phyloP scores from a whole-genome alignment of 2,888 invertebrate genomes.

The Mechanitis mazaeus region DNA sequence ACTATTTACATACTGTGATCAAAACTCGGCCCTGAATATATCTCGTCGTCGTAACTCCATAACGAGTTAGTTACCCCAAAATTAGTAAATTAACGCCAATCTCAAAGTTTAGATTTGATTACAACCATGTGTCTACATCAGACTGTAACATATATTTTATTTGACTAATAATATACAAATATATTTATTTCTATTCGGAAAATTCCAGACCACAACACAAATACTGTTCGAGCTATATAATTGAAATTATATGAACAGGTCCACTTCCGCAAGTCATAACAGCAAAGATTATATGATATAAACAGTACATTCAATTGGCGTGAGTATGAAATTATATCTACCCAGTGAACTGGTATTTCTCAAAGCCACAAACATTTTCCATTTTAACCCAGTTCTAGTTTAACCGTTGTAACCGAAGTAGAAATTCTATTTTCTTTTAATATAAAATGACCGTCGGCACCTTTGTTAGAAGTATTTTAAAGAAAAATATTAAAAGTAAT shows the following conservation, averaged over 20 bases:
- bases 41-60: background rate
- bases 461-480: background rate
- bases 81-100: slow-evolving; percentile 2
- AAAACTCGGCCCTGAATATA: background rate
- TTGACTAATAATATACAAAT: too few relatives aligned
- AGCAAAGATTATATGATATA: background rate
- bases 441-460: background rate
- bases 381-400: slow-evolving; percentile 13
- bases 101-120: slow-evolving; percentile 2
- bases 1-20: slow-evolving; percentile 1
- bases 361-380: slow-evolving; percentile 15
- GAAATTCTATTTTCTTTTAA: slow-evolving; percentile 3
- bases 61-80: slow-evolving; percentile 1
- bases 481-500: too few relatives aligned
- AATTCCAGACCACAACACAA: background rate
- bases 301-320: slow-evolving; percentile 17
- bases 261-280: slow-evolving; percentile 1
- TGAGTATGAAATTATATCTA: slow-evolving; percentile 17
- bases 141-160: background rate
- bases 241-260: background rate
- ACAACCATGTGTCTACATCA: background rate
- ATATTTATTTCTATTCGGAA: too few relatives aligned
- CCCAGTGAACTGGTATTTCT: slow-evolving; percentile 15
- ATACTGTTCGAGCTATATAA: background rate
- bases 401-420: slow-evolving; percentile 7